phyloP scores from a whole-genome alignment of 2,888 invertebrate genomes.

The Adelognathus sp. region DNA sequence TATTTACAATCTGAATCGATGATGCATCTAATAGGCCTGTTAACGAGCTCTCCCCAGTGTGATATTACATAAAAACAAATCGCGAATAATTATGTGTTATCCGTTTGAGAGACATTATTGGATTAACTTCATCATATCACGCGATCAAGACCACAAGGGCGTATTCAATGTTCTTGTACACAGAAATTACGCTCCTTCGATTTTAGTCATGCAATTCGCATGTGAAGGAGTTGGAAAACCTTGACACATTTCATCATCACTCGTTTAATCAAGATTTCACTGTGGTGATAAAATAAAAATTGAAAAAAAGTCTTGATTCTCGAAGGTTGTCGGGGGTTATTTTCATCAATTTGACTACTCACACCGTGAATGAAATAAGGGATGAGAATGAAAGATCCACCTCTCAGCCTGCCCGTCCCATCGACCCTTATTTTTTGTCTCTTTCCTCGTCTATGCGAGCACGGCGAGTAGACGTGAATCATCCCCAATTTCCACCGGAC shows the following conservation, averaged over 20 bases:
- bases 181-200: too few relatives aligned
- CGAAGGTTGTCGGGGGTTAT: not conserved
- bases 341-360: not conserved
- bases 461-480: slow-evolving; percentile 5
- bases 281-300: not conserved
- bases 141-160: too few relatives aligned
- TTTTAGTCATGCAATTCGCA: too few relatives aligned
- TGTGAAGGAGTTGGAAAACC: not conserved
- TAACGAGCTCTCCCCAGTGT: too few relatives aligned
- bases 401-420: not conserved
- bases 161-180: too few relatives aligned
- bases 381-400: not conserved
- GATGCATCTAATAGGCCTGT: too few relatives aligned
- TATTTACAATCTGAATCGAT: too few relatives aligned
- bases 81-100: too few relatives aligned
- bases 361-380: not conserved
- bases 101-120: too few relatives aligned
- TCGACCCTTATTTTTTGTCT: not conserved
- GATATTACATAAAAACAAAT: too few relatives aligned
- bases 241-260: not conserved
- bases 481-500: slow-evolving; percentile 14
- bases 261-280: not conserved
- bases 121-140: too few relatives aligned
- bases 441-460: not conserved
- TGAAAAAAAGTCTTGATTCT: not conserved